A percentile compares a stretch with the other conserved stretches of the same genome.
These are phyloP conservation scores for Thymelicus acteon DNA, from an alignment of 2,888 invertebrate species.

Conservation along the genomic window DNA sequence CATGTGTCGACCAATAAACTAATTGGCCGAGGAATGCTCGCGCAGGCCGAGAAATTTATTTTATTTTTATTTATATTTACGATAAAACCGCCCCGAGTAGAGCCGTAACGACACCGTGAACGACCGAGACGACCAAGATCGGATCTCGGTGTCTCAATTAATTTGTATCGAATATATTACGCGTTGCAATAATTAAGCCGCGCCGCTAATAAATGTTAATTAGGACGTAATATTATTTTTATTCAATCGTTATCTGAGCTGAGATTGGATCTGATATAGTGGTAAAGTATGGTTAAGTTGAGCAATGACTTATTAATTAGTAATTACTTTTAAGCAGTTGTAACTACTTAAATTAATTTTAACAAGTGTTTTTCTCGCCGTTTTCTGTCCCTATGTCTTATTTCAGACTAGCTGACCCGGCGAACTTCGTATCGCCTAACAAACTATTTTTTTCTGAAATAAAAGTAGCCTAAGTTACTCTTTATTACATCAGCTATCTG, in stretches of 20 bases:
- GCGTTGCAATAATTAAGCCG: conserved; percentile 35
- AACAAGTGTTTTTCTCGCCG: no score
- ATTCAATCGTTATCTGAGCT: conserved; percentile 15
- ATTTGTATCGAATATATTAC: conserved; percentile 58
- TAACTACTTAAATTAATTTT: no score
- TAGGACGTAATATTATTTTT: conserved; percentile 35
- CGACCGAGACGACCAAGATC: conserved; percentile 46
- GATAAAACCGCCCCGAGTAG: conserved; percentile 43
- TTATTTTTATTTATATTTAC: conserved; percentile 59
- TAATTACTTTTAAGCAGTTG: no score
- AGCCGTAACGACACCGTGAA: conserved; percentile 40
- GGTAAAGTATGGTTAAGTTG: neutral
- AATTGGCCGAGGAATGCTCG: conserved; percentile 78
- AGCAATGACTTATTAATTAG: no score
- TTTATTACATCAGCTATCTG: no score
- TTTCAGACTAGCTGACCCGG: no score
- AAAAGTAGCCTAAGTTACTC: no score
- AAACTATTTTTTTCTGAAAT: no score
- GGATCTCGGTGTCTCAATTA: conserved; percentile 65
- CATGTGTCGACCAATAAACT: conserved; percentile 82
- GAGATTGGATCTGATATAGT: conserved; percentile 9
- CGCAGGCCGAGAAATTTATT: conserved; percentile 61
- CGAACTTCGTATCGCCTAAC: no score
- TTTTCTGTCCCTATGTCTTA: no score
- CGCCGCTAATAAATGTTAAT: conserved; percentile 35